Evolutionary conservation across 2,888 invertebrate species (phyloP).

Genomic region (Ornithoptera priamus): DNA sequence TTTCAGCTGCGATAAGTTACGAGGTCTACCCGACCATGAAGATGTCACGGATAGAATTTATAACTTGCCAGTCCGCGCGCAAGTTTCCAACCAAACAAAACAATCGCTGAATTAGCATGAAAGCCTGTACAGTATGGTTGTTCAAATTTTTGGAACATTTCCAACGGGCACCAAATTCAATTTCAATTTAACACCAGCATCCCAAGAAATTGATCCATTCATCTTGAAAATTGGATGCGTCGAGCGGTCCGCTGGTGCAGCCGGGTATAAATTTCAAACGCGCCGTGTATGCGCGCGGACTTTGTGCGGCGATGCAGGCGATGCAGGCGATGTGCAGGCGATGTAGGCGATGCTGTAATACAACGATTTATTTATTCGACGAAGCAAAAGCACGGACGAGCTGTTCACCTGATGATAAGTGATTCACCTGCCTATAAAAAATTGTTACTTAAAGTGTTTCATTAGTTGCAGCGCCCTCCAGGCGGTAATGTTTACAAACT

Average conservation of each 20-base stretch:
- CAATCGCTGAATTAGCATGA: constrained; percentile 1
- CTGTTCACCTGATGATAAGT: too few species aligned
- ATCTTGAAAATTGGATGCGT: constrained; percentile 39
- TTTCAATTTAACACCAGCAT: constrained; percentile 36
- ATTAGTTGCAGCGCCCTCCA: too few species aligned
- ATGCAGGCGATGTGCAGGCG: too few species aligned
- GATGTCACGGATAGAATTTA: too few species aligned
- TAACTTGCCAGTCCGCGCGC: too few species aligned
- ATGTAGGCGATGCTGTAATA: constrained; percentile 13
- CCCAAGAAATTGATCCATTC: constrained; percentile 39
- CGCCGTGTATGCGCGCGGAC: constrained; percentile 27
- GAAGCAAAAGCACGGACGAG: too few species aligned
- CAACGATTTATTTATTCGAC: not conserved
- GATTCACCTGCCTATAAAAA: too few species aligned
- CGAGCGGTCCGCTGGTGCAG: constrained; percentile 35
- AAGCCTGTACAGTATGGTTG: not conserved
- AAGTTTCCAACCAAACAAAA: not conserved
- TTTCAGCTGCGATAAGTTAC: too few species aligned
- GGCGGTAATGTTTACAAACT: too few species aligned
- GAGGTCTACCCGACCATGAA: too few species aligned
- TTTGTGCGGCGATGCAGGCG: constrained; percentile 32
- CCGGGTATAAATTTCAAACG: constrained; percentile 34
- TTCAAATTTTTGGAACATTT: constrained; percentile 25
- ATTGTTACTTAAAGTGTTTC: too few species aligned
- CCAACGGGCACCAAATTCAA: constrained; percentile 29